Conservation (phyloP, 2,113 vertebrate species). For the Silurus meridionalis region DNA sequence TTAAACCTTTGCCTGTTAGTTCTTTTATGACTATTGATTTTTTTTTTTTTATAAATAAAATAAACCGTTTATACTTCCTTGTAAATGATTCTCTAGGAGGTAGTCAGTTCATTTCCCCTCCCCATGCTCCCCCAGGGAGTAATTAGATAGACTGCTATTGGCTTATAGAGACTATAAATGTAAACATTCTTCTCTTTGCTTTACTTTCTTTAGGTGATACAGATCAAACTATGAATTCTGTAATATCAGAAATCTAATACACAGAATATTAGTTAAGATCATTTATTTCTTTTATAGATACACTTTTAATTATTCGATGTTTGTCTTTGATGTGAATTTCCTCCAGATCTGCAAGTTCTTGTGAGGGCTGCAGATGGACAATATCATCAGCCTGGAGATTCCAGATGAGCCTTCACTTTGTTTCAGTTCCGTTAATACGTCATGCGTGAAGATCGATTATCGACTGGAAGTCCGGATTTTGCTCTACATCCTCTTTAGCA, state of each 20-base stretch:
- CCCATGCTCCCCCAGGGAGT: neutral
- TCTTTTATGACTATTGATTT: no score
- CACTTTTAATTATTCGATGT: no score
- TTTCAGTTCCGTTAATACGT: conserved; percentile 69
- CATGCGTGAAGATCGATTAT: conserved; percentile 72
- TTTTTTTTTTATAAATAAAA: no score
- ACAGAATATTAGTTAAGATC: no score
- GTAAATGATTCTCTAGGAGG: no score
- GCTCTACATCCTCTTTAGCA: conserved; percentile 72
- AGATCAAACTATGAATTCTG: neutral
- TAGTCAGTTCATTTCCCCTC: neutral
- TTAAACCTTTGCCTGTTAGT: no score
- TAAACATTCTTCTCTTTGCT: neutral
- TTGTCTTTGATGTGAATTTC: neutral
- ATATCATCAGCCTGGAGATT: neutral
- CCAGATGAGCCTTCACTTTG: conserved; percentile 52
- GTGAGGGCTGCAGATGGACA: conserved; percentile 34
- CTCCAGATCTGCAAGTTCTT: neutral
- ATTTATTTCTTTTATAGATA: no score
- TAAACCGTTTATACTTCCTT: no score
- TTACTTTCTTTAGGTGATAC: neutral
- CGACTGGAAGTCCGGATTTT: conserved; percentile 62
- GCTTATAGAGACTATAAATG: neutral
- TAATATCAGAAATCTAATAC: no score
- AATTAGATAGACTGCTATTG: neutral